Evolutionary conservation across 2,888 invertebrate species (phyloP), one percentile per base, ranked within the genome.

Genomic region (Synergus umbraculus): DNA sequence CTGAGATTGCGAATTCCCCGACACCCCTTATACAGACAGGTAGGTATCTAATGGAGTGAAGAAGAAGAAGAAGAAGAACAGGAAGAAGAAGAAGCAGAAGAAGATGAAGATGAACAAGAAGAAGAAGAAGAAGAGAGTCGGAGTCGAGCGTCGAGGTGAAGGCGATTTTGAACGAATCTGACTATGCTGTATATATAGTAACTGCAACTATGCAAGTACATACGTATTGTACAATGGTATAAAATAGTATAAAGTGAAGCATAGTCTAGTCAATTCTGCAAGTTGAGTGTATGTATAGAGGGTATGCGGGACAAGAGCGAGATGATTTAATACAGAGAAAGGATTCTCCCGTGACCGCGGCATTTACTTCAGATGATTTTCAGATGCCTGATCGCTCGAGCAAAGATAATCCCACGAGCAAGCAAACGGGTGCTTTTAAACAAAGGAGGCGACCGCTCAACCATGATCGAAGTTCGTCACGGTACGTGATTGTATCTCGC

Each of bases 381-480:
- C 86, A 87, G 89, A 88, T 88, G 87, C 87, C 85, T 86, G 89
- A 88, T 88, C 88, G 88, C 86, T 87, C 88, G 87, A 88, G 87
- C 88, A 88, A 87, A 90, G 88, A 90, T 89, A 89, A 88, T 88
- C 88, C 88, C 88, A 89, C 88, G 87, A 85, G 82, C 86, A 81
- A 81, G 89, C 86, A 86, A 87, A 85, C 89, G 87, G 86, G 84
- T 89, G 86, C 87, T 87, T 88, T 88, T 89, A 90, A 90, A 90
- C 90, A 90, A 90, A 90, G 90, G 88, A 86, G 87, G 87, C 83
- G 89, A 84, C 88, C 88, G 86, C 88, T 89, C 88, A 87, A 88
- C 87, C 88, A 87, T 88, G 87, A 90, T 90, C 87, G 86, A 84
- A 88, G 86, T 88, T 87, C 85, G 88, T 88, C 87, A 88, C 88